Conservation (phyloP, 2,797 vertebrate species). For the Halcyon leucocephala region DNA sequence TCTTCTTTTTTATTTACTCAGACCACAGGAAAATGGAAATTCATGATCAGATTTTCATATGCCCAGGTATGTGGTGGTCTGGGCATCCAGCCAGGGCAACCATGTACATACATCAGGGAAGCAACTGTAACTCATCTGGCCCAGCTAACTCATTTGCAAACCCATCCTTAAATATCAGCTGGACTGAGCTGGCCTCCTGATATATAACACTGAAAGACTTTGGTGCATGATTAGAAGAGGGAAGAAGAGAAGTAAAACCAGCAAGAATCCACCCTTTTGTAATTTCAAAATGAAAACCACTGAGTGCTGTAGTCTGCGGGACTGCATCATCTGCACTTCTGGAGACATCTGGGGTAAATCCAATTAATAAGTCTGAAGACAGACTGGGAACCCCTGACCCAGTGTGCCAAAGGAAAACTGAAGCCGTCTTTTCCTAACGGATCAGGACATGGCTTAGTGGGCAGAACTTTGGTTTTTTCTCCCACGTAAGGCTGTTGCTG, state of each 20-base stretch:
- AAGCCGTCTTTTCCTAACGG: constrained; percentile 7
- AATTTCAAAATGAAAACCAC: constrained; percentile 35
- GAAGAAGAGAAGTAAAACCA: constrained; percentile 19
- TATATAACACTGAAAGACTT: background rate
- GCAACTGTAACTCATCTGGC: background rate
- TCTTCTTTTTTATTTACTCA: constrained; percentile 33
- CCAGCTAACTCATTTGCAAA: constrained; percentile 9
- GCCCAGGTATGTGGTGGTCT: constrained; percentile 18
- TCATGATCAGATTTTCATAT: constrained; percentile 9
- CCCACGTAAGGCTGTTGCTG: background rate
- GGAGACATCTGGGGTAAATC: constrained; percentile 45
- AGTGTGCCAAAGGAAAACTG: background rate
- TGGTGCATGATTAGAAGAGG: constrained; percentile 18
- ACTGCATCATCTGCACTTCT: constrained; percentile 10
- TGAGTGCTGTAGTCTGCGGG: constrained; percentile 22
- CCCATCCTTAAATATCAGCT: constrained; percentile 23
- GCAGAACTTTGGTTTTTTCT: constrained; percentile 20
- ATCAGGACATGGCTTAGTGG: background rate
- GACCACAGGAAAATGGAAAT: constrained; percentile 18
- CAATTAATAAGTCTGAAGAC: constrained; percentile 34
- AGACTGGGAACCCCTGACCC: constrained; percentile 9
- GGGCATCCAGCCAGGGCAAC: constrained; percentile 26
- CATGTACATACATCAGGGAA: background rate
- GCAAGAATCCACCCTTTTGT: constrained; percentile 3
- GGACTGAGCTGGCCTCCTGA: constrained; percentile 20